A percentile compares a stretch with the other conserved stretches of the same genome.
Evolutionary conservation across 2,888 invertebrate genomes (phyloP).

Genomic region (Hirudinaria manillensis): DNA sequence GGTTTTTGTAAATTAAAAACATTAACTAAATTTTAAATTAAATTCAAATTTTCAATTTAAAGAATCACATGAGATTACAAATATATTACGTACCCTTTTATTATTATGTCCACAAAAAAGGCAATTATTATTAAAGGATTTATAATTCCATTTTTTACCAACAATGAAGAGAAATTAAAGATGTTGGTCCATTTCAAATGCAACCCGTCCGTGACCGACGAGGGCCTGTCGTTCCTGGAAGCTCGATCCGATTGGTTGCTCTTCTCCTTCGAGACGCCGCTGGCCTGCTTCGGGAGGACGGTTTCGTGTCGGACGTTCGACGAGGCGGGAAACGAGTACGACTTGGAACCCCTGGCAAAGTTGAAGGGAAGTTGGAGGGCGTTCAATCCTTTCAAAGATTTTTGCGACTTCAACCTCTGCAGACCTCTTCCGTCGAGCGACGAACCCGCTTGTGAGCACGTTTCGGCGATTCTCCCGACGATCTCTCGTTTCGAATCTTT

Average conservation of each 20-base stretch:
- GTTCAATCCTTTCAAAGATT: background rate
- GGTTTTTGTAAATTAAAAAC: no score
- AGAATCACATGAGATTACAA: no score
- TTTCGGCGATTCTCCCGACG: background rate
- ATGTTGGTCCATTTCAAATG: no score
- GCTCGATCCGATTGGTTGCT: background rate
- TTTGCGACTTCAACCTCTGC: conserved; percentile 22
- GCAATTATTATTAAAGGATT: background rate
- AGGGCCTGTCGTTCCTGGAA: no score
- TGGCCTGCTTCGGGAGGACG: conserved; percentile 5
- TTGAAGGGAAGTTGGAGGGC: background rate
- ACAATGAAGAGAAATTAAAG: no score
- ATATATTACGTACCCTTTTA: no score
- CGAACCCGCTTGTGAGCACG: background rate
- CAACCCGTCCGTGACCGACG: no score
- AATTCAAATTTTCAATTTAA: no score
- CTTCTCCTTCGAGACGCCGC: background rate
- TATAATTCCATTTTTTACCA: no score
- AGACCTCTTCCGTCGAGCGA: background rate
- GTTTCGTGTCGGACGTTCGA: conserved; percentile 17
- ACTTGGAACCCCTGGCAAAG: conserved; percentile 22
- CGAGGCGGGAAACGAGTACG: conserved; percentile 21
- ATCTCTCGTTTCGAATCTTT: background rate
- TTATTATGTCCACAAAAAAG: background rate
- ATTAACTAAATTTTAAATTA: no score